phyloP scores from a whole-genome alignment of 2,797 vertebrate species.

The Thalassophryne amazonica region DNA sequence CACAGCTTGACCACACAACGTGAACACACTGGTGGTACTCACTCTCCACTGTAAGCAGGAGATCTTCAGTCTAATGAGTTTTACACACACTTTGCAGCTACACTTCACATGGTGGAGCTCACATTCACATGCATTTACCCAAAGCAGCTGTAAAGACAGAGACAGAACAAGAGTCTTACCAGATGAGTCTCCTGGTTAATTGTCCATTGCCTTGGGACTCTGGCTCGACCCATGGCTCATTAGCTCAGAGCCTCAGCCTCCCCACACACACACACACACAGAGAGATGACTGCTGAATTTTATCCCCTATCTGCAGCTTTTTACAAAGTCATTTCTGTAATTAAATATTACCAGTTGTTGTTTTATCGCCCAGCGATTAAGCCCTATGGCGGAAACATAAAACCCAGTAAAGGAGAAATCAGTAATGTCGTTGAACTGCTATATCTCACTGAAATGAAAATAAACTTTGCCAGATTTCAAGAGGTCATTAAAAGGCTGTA shows the following conservation, averaged over 20 bases:
- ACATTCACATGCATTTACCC: slow-evolving; percentile 9
- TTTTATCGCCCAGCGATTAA: slow-evolving; percentile 49
- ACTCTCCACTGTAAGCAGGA: background rate
- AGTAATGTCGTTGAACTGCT: background rate
- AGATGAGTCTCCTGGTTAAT: slow-evolving; percentile 60
- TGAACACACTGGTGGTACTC: background rate
- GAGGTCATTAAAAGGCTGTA: slow-evolving; percentile 4
- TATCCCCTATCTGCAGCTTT: slow-evolving; percentile 37
- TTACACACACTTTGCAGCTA: slow-evolving; percentile 10
- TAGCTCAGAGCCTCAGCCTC: slow-evolving; percentile 42
- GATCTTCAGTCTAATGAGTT: slow-evolving; percentile 27
- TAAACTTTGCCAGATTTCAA: slow-evolving; percentile 2
- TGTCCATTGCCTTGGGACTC: slow-evolving; percentile 58
- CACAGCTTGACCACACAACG: slow-evolving; percentile 8
- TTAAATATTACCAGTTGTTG: slow-evolving; percentile 52
- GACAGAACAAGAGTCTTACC: slow-evolving; percentile 2
- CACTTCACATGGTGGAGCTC: slow-evolving; percentile 8
- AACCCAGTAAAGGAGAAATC: slow-evolving; percentile 6
- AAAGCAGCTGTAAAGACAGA: slow-evolving; percentile 16
- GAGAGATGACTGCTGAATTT: slow-evolving; percentile 32
- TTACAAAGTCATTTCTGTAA: slow-evolving; percentile 51
- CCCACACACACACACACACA: slow-evolving; percentile 22
- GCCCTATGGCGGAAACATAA: slow-evolving; percentile 5
- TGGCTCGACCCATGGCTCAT: slow-evolving; percentile 55
- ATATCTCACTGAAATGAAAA: slow-evolving; percentile 5